Percentiles rank a stretch among this genome's conserved stretches.
These are phyloP conservation scores for Erpornis zantholeuca DNA, from an alignment of 2,113 vertebrate species.

Conservation along the genomic window DNA sequence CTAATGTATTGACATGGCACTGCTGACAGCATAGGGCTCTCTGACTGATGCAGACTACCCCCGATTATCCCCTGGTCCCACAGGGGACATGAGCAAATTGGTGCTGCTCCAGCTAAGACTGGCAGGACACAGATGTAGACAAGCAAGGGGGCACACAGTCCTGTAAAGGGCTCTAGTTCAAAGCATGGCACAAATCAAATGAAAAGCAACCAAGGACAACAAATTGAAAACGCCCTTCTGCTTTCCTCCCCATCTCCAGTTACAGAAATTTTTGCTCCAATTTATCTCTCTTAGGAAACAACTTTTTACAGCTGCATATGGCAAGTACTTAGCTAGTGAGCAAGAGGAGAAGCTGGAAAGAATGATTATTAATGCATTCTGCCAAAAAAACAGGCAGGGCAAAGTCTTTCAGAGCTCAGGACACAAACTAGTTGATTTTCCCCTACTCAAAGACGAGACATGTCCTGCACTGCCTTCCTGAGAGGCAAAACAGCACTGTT, in stretches of 20 bases:
- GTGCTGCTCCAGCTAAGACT: background rate
- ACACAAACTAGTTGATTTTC: background rate
- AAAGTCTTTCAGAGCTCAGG: background rate
- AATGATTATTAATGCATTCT: slow-evolving; percentile 4
- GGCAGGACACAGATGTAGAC: background rate
- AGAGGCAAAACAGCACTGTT: background rate
- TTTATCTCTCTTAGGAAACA: slow-evolving; percentile 60
- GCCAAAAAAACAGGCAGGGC: slow-evolving; percentile 19
- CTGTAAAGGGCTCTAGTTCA: background rate
- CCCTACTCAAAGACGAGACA: background rate
- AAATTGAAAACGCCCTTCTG: slow-evolving; percentile 21
- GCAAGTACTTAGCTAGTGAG: slow-evolving; percentile 23
- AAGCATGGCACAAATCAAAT: background rate
- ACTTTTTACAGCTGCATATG: slow-evolving; percentile 62
- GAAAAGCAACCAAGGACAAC: slow-evolving; percentile 7
- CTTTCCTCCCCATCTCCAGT: background rate
- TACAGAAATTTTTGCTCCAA: slow-evolving; percentile 3
- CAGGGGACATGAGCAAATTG: fast-evolving
- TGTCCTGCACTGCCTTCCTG: background rate
- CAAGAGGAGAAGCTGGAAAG: slow-evolving; percentile 33
- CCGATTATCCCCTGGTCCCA: fast-evolving
- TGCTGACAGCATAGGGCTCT: background rate
- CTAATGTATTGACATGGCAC: background rate
- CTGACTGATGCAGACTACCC: background rate
- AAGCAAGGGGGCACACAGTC: background rate